Evolutionary conservation across 2,888 invertebrate genomes (phyloP), one percentile per base, ranked within the genome.

Genomic region (Cheilosia scutellata): DNA sequence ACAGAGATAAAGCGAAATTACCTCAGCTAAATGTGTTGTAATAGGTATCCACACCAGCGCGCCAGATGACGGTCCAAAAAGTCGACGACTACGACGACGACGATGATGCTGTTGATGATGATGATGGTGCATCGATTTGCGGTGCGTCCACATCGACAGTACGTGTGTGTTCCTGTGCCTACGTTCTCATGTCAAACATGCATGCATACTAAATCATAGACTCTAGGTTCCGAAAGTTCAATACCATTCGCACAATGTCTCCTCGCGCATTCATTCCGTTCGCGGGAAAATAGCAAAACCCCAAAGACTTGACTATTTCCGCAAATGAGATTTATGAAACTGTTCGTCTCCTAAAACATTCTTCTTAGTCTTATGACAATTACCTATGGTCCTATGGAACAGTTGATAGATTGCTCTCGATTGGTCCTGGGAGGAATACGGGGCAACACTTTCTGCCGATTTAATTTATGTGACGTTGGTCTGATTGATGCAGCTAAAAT

Each of bases 1-100:
- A 88, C 80, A 83, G 87, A 87, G 79, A 88, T 87, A 87, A 88
- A 88, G 80, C 77, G 75, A 84, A 88, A 88, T 87, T 83, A 82
- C 87, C 78, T 82, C 78, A 70, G 44, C 83, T 83, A 87, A 87
- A 88, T 87, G 87, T 82, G 80, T 87, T 77, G 87, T 83, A 83
- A 87, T 87, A 77, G 76, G 78, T 82, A 57, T 84, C 71, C 66
- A 76, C 71, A 68, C 53, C 68, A 84, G 51, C 44, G 31, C 63
- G 33, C 53, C 9, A 68, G n/a, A 68, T 72, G 74, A 74, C 80
- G 75, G 47, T 47, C 31, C 57, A 49, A 57, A 44, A 71, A 66
- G 27, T 37, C 40, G 25, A 75, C 62, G 65, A 68, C 13, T 49
- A 57, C 27, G 58, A 58, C 13, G 53, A 63, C 11, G 74, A 72